Conservation (phyloP, 2,113 vertebrate genomes). For the Ictalurus furcatus region DNA sequence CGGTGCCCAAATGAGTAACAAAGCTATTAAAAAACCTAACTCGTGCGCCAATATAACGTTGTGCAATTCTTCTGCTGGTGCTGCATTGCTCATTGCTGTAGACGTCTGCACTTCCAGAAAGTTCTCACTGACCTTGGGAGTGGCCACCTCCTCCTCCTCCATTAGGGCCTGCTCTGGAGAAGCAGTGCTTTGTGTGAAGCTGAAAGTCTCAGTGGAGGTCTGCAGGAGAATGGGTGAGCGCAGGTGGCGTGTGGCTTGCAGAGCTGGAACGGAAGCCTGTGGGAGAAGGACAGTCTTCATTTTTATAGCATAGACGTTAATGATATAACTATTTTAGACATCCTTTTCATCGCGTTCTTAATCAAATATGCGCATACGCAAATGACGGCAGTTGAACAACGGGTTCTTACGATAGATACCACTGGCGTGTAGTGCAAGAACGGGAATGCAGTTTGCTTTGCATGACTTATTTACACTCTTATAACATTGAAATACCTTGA, state of each 20-base stretch:
- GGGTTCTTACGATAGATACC: not conserved
- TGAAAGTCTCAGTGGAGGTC: constrained; percentile 80
- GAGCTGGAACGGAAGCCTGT: constrained; percentile 75
- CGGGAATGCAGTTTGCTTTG: not conserved
- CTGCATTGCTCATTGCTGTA: constrained; percentile 5
- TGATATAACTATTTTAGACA: not conserved
- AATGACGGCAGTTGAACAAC: not conserved
- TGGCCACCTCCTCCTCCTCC: constrained; percentile 90
- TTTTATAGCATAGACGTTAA: not conserved
- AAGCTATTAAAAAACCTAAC: constrained; percentile 46
- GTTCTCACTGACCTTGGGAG: constrained; percentile 82
- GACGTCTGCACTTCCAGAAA: not conserved
- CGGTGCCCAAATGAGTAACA: constrained; percentile 31
- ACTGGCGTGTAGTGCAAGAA: not conserved
- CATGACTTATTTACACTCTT: constrained; percentile 42
- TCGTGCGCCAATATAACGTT: constrained; percentile 23
- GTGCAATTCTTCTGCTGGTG: constrained; percentile 1
- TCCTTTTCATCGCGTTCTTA: not conserved
- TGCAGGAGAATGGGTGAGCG: constrained; percentile 82
- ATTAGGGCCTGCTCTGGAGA: constrained; percentile 81
- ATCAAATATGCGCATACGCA: not conserved
- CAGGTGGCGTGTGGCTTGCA: constrained; percentile 69
- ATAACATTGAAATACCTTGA: constrained; percentile 81
- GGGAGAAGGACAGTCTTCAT: not conserved
- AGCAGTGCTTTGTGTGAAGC: constrained; percentile 77